Conservation (phyloP, 2,113 vertebrate genomes). For the Rhinolophus sinicus region DNA sequence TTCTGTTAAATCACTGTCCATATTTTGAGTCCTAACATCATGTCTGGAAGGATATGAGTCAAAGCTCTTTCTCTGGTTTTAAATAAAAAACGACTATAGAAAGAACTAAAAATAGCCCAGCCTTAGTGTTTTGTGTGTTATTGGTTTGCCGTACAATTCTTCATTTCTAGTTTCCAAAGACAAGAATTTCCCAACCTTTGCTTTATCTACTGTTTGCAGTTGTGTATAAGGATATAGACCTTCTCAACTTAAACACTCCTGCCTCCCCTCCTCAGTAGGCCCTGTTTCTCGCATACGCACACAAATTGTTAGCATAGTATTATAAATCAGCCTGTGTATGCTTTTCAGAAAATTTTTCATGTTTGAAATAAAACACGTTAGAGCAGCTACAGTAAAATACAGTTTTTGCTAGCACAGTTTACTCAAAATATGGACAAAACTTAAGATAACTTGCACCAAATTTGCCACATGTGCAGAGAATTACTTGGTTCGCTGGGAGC, state of each 20-base stretch:
- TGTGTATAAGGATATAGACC: background rate
- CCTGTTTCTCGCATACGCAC: background rate
- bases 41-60: background rate
- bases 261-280: background rate
- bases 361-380: conserved; percentile 55
- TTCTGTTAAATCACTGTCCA: background rate
- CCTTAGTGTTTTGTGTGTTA: background rate
- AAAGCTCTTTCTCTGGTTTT: conserved; percentile 45
- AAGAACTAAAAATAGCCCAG: conserved; percentile 38
- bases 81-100: conserved; percentile 13
- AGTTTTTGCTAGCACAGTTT: conserved; percentile 27
- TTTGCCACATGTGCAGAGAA: conserved; percentile 37
- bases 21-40: background rate
- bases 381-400: background rate
- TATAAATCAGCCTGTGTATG: background rate
- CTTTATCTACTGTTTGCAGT: conserved; percentile 32
- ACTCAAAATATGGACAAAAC: conserved; percentile 49
- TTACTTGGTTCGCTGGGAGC: conserved; percentile 59
- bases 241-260: background rate
- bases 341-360: conserved; percentile 12
- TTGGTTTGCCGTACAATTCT: conserved; percentile 14
- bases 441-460: conserved; percentile 50
- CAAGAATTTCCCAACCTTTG: conserved; percentile 43
- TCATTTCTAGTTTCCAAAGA: conserved; percentile 37
- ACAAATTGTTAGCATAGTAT: background rate